Evolutionary conservation across 2,113 vertebrate genomes (phyloP).

Genomic region (Aleadryas rufinucha): DNA sequence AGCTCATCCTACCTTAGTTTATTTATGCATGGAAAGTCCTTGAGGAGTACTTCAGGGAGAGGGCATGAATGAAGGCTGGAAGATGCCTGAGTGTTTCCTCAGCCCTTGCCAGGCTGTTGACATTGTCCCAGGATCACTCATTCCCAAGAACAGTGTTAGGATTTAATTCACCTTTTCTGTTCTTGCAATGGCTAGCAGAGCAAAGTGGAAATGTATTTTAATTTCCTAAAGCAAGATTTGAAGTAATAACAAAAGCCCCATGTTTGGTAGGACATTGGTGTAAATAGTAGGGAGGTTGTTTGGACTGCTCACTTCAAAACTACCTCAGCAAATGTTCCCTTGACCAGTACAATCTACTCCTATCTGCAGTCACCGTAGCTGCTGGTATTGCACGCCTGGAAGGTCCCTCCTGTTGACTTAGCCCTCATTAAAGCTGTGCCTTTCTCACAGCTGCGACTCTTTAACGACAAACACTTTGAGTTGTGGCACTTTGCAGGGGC

Average conservation of each 20-base stretch:
- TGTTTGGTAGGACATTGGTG: neutral
- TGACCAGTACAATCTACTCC: neutral
- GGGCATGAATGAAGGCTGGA: accelerated
- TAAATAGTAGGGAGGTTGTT: neutral
- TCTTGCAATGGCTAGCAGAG: neutral
- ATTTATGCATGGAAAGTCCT: neutral
- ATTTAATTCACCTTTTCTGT: neutral
- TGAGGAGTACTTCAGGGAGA: neutral
- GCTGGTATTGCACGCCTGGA: neutral
- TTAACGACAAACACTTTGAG: neutral
- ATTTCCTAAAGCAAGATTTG: neutral
- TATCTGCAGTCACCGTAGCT: neutral
- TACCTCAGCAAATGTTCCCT: neutral
- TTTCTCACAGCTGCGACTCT: neutral
- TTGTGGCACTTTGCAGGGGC: neutral
- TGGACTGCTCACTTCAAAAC: neutral
- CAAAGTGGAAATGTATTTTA: neutral
- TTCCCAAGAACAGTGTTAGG: neutral
- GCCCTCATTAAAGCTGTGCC: neutral
- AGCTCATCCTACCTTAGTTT: neutral
- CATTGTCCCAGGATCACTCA: neutral
- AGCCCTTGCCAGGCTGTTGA: neutral
- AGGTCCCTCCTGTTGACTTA: neutral
- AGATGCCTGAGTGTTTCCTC: neutral
- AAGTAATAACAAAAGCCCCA: neutral